Evolutionary conservation across 2,113 vertebrate species (phyloP).

Genomic region (Todiramphus saurophagus): DNA sequence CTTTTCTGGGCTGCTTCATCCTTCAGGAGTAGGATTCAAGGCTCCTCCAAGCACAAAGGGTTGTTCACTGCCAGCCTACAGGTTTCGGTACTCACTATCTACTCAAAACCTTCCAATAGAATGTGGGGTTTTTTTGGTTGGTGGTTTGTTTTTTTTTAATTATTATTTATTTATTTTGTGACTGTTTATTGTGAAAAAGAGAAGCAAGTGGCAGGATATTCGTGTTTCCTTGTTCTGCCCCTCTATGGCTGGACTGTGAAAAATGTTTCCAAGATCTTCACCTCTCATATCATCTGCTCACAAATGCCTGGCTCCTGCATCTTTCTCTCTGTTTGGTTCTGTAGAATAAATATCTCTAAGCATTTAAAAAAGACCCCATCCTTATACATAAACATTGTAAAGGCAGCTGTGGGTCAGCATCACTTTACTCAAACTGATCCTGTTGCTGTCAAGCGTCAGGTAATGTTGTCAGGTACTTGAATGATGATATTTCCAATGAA

Average conservation of each 20-base stretch:
- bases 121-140: too few relatives aligned
- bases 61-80: not conserved
- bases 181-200: not conserved
- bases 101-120: not conserved
- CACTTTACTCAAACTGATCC: not conserved
- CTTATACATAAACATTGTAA: not conserved
- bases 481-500: not conserved
- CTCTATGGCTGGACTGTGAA: not conserved
- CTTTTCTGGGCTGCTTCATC: not conserved
- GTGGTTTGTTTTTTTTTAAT: not conserved
- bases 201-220: not conserved
- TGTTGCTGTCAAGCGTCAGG: not conserved
- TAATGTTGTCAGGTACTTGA: not conserved
- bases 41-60: not conserved
- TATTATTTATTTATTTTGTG: too few relatives aligned
- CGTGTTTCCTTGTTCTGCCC: not conserved
- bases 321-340: not conserved
- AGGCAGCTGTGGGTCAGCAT: not conserved
- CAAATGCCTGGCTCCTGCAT: not conserved
- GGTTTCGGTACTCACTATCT: not conserved
- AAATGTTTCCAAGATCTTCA: not conserved
- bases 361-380: not conserved
- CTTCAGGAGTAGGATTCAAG: not conserved
- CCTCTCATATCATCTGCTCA: not conserved
- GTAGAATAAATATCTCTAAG: not conserved